Evolutionary conservation across 2,113 vertebrate species (phyloP).

Genomic region (Oncorhynchus nerka): DNA sequence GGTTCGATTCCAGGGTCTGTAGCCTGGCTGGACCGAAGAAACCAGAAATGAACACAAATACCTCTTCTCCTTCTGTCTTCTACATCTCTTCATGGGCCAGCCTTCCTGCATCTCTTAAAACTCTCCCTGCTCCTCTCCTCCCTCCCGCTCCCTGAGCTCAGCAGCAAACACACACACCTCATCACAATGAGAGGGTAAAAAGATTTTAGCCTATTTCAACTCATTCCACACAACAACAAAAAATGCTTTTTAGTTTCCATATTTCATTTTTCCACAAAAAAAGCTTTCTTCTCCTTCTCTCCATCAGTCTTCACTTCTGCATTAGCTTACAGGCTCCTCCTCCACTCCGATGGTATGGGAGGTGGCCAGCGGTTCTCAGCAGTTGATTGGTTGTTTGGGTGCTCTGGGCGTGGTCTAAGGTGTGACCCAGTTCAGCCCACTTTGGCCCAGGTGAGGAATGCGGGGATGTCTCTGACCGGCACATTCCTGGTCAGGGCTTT

Average conservation of each 20-base stretch:
- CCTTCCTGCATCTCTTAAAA: conserved; percentile 43
- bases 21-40: conserved; percentile 36
- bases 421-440: conserved; percentile 83
- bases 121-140: conserved; percentile 18
- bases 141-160: conserved; percentile 24
- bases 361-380: conserved; percentile 57
- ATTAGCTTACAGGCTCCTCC: conserved; percentile 49
- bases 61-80: conserved; percentile 14
- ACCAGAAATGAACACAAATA: conserved; percentile 34
- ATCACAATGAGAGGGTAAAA: conserved; percentile 32
- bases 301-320: conserved; percentile 46
- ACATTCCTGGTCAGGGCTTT: conserved; percentile 96
- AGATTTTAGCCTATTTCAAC: neutral
- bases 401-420: conserved; percentile 14
- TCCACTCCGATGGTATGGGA: conserved; percentile 43
- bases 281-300: conserved; percentile 33
- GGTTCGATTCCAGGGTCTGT: no score
- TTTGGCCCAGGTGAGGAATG: conserved; percentile 96
- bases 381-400: conserved; percentile 32
- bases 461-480: conserved; percentile 93
- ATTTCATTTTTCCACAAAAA: conserved; percentile 44
- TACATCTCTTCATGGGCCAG: conserved; percentile 21
- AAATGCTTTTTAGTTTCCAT: conserved; percentile 34
- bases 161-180: conserved; percentile 51
- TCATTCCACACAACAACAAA: no score